Conservation (phyloP, 2,113 vertebrate genomes). For the Burhinus oedicnemus region DNA sequence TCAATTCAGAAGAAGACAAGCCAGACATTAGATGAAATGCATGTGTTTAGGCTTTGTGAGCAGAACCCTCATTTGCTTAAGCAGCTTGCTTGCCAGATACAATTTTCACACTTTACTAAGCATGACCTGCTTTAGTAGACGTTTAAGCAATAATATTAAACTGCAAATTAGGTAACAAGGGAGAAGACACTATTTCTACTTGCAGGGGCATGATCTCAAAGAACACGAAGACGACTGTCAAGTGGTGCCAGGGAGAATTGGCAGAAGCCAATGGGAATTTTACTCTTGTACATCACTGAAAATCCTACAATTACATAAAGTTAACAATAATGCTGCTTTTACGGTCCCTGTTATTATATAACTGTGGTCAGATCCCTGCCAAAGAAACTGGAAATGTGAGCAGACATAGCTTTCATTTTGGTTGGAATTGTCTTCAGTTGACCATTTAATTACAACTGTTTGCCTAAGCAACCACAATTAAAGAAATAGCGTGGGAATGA, state of each 20-base stretch:
- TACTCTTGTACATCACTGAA: background rate
- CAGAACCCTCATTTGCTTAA: conserved; percentile 52
- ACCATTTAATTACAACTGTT: background rate
- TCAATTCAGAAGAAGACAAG: background rate
- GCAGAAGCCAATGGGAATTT: background rate
- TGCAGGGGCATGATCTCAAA: conserved; percentile 22
- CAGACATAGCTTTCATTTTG: conserved; percentile 3
- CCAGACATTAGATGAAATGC: background rate
- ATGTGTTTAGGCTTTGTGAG: background rate
- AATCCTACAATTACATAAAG: conserved; percentile 18
- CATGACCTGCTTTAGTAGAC: conserved; percentile 49
- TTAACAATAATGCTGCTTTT: conserved; percentile 32
- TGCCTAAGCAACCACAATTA: background rate
- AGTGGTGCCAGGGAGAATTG: conserved; percentile 1
- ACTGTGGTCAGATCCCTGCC: background rate
- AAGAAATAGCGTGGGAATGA: background rate
- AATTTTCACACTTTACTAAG: conserved; percentile 60
- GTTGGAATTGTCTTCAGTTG: background rate
- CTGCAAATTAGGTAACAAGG: conserved; percentile 27
- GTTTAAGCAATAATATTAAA: conserved; percentile 31
- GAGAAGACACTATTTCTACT: conserved; percentile 31
- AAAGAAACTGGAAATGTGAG: conserved; percentile 13
- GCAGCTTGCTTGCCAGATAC: conserved; percentile 55
- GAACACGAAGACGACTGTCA: background rate
- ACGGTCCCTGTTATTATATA: background rate